Evolutionary conservation across 2,113 vertebrate species (phyloP).

Genomic region (Ciconia boyciana): DNA sequence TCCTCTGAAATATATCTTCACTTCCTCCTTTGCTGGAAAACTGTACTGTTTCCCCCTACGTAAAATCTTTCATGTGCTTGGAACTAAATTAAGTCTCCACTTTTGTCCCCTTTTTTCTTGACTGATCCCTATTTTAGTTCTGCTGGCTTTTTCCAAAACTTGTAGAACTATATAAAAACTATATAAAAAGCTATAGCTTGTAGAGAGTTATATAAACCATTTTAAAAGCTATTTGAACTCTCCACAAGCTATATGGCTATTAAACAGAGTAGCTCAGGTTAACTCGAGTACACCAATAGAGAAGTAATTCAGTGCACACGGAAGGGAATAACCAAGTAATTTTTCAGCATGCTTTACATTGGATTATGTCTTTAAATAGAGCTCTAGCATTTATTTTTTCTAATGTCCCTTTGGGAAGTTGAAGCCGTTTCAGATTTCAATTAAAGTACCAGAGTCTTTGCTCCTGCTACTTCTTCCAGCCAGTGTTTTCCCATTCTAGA

Average conservation of each 20-base stretch:
- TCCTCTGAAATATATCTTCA: background rate
- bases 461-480: background rate
- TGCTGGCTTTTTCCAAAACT: background rate
- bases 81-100: background rate
- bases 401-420: background rate
- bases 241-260: background rate
- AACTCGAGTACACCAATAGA: background rate
- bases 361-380: background rate
- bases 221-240: background rate
- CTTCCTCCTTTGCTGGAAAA: background rate
- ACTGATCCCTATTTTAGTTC: background rate
- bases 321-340: background rate
- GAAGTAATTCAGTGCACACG: background rate
- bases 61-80: background rate
- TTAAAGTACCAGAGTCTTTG: background rate
- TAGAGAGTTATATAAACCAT: background rate
- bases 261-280: background rate
- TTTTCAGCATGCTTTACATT: background rate
- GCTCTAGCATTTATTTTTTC: background rate
- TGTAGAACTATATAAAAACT: background rate
- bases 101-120: background rate
- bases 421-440: background rate
- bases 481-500: background rate
- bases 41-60: accelerated
- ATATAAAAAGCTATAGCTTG: background rate